Evolutionary conservation across 1,140 invertebrate species (phyloP).

Genomic region (Microplitis mediator): DNA sequence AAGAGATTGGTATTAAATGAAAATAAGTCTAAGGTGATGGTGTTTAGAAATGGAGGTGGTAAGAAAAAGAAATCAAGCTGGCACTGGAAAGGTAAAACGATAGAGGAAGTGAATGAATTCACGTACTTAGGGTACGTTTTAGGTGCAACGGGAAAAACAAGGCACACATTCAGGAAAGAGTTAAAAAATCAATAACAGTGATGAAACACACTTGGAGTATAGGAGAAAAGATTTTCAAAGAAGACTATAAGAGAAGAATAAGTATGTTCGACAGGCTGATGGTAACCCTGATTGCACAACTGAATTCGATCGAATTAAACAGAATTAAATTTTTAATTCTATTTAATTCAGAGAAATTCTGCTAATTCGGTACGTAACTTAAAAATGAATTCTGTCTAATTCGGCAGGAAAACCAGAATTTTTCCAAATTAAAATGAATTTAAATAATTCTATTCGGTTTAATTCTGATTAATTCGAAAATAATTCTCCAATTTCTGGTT

Average conservation of each 20-base stretch:
- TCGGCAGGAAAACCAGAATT: too few relatives aligned
- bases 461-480: too few relatives aligned
- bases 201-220: constrained; percentile 23
- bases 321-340: too few relatives aligned
- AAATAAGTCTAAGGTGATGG: constrained; percentile 24
- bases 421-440: too few relatives aligned
- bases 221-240: constrained; percentile 19
- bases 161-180: constrained; percentile 6
- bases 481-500: too few relatives aligned
- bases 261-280: constrained; percentile 24
- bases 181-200: constrained; percentile 6
- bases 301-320: too few relatives aligned
- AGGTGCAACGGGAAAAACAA: constrained; percentile 2
- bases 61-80: constrained; percentile 1
- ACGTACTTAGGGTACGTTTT: constrained; percentile 20
- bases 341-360: too few relatives aligned
- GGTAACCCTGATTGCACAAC: too few relatives aligned
- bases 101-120: constrained; percentile 26
- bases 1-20: constrained; percentile 17
- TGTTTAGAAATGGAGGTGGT: constrained; percentile 20
- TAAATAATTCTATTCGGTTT: too few relatives aligned
- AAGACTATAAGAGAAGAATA: constrained; percentile 17
- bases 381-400: too few relatives aligned
- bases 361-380: too few relatives aligned
- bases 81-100: constrained; percentile 9